Evolutionary conservation across 2,888 invertebrate species (phyloP).

Genomic region (Aspidiotus rigidus): DNA sequence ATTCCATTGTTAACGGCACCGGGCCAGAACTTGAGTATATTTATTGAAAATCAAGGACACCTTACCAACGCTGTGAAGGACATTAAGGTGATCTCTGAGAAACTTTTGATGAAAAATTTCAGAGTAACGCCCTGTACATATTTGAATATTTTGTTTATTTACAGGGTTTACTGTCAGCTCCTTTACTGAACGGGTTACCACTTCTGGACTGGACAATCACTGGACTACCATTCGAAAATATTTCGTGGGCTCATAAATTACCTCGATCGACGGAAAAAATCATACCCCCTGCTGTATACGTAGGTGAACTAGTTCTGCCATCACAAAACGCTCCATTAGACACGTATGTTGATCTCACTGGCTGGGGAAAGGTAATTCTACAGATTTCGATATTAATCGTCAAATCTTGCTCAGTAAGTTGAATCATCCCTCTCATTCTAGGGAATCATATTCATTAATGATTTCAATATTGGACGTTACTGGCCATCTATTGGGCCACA

Average conservation of each 20-base stretch:
- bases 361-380: conserved; percentile 40
- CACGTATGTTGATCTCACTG: conserved; percentile 39
- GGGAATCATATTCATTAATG: conserved; percentile 40
- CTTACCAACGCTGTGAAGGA: no score
- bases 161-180: conserved; percentile 1
- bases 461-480: conserved; percentile 40
- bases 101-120: no score
- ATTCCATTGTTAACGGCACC: conserved; percentile 32
- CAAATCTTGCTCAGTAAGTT: not conserved
- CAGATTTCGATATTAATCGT: not conserved
- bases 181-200: not conserved
- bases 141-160: not conserved
- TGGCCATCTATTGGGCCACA: conserved; percentile 40
- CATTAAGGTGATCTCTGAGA: no score
- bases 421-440: conserved; percentile 25
- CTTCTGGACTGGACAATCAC: conserved; percentile 53
- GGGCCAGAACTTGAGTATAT: conserved; percentile 42
- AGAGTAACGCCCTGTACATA: no score
- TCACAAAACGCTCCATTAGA: conserved; percentile 35
- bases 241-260: conserved; percentile 35
- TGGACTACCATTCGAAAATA: conserved; percentile 46
- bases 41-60: conserved; percentile 68
- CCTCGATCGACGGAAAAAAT: not conserved
- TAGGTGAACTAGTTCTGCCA: conserved; percentile 35
- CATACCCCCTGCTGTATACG: conserved; percentile 36